Conservation (phyloP, 2,113 vertebrate species). For the Garra rufa region DNA sequence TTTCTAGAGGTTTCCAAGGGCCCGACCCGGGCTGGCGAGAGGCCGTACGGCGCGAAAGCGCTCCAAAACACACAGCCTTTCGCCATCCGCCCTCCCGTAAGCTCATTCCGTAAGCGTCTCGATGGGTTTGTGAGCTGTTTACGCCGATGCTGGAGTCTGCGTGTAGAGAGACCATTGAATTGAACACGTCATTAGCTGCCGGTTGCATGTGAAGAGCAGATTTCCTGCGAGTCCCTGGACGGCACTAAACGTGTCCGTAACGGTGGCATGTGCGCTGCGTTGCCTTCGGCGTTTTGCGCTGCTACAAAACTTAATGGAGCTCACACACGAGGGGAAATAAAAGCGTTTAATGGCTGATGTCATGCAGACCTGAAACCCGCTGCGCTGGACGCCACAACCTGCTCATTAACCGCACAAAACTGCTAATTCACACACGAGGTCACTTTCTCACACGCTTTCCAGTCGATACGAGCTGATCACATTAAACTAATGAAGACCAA, state of each 20-base stretch:
- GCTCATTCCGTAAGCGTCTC: background rate
- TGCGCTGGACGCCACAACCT: constrained; percentile 53
- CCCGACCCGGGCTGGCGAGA: constrained; percentile 31
- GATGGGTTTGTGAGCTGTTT: background rate
- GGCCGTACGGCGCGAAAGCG: no score
- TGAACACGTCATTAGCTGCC: no score
- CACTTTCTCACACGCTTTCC: constrained; percentile 51
- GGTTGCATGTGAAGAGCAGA: constrained; percentile 79
- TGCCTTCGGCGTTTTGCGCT: constrained; percentile 74
- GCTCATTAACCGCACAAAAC: constrained; percentile 52
- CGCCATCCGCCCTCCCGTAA: background rate
- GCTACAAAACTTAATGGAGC: constrained; percentile 78
- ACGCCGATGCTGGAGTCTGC: constrained; percentile 40
- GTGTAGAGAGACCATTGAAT: no score
- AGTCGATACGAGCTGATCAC: background rate
- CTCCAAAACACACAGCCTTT: constrained; percentile 66
- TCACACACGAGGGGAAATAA: constrained; percentile 66
- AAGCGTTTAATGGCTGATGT: constrained; percentile 73
- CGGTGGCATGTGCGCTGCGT: constrained; percentile 71
- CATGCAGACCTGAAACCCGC: constrained; percentile 68
- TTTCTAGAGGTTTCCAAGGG: constrained; percentile 61
- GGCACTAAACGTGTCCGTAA: constrained; percentile 72
- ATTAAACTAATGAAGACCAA: background rate
- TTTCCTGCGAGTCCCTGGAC: constrained; percentile 74
- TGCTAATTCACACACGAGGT: constrained; percentile 40